Percentiles rank a stretch among this genome's conserved stretches.
Evolutionary conservation across 2,113 vertebrate species (phyloP).

Genomic region (Synchiropus splendidus): DNA sequence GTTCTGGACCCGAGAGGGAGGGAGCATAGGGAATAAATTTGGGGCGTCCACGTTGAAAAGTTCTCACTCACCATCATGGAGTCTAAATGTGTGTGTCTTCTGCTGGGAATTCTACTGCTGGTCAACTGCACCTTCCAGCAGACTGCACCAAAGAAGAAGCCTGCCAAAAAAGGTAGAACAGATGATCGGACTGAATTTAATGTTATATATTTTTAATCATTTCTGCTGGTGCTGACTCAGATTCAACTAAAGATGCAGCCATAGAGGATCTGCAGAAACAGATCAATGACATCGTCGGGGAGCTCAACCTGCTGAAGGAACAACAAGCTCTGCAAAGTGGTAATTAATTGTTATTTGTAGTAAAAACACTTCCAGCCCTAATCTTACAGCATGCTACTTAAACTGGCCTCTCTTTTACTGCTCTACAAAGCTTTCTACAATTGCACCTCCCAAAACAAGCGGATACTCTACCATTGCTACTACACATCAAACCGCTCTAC

Average conservation of each 20-base stretch:
- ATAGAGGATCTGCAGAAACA: constrained; percentile 75
- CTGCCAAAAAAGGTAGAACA: constrained; percentile 75
- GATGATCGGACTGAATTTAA: background rate
- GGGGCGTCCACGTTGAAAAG: constrained; percentile 11
- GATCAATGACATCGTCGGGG: constrained; percentile 74
- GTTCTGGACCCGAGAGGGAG: background rate
- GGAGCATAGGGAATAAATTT: constrained; percentile 32
- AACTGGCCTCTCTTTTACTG: no score
- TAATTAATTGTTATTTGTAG: no score
- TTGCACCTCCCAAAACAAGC: no score
- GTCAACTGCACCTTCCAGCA: constrained; percentile 57
- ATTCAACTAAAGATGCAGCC: constrained; percentile 54
- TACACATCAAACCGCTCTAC: no score
- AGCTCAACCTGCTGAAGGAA: constrained; percentile 82
- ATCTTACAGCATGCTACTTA: no score
- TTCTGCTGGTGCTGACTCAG: background rate
- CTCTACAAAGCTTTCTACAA: no score
- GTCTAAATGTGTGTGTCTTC: constrained; percentile 57
- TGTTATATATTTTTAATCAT: background rate
- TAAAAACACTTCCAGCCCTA: no score
- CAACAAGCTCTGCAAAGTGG: constrained; percentile 86
- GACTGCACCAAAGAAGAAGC: constrained; percentile 43
- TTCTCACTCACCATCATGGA: constrained; percentile 66
- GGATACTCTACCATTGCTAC: no score
- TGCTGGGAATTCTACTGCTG: constrained; percentile 67